Percentiles rank a stretch among this genome's conserved stretches.
phyloP scores from a whole-genome alignment of 2,113 vertebrate species.

The Podocnemis expansa region DNA sequence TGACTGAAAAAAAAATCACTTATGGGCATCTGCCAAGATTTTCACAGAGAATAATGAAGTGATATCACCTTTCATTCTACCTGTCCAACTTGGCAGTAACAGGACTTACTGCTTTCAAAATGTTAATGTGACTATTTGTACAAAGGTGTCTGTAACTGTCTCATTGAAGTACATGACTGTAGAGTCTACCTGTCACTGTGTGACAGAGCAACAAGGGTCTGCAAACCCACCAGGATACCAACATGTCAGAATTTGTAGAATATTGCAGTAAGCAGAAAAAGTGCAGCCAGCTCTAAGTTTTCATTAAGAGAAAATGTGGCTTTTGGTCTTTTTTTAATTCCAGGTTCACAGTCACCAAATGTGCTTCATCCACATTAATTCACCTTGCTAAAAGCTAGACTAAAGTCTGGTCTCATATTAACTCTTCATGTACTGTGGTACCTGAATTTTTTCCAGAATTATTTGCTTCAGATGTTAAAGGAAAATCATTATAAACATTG shows the following conservation, averaged over 20 bases:
- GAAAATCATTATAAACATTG: background rate
- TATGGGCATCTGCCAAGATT: background rate
- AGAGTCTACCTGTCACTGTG: background rate
- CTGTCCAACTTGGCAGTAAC: background rate
- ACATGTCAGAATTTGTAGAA: too few relatives aligned
- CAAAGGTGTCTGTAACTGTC: background rate
- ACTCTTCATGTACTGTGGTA: background rate
- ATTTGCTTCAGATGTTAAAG: background rate
- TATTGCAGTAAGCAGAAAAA: too few relatives aligned
- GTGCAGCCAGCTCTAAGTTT: background rate
- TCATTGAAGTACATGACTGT: background rate
- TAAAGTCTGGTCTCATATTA: background rate
- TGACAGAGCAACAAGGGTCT: background rate
- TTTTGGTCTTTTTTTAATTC: background rate
- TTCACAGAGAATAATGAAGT: background rate
- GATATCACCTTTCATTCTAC: background rate
- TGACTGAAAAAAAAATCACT: background rate
- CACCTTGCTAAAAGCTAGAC: background rate
- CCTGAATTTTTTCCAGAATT: background rate
- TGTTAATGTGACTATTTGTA: background rate
- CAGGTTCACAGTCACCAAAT: background rate
- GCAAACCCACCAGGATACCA: too few relatives aligned
- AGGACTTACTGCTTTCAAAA: background rate
- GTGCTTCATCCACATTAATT: background rate
- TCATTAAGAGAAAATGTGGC: background rate